Percentiles rank a stretch among this genome's conserved stretches.
Evolutionary conservation across 2,888 invertebrate genomes (phyloP).

Genomic region (Cheiracanthium punctorium): DNA sequence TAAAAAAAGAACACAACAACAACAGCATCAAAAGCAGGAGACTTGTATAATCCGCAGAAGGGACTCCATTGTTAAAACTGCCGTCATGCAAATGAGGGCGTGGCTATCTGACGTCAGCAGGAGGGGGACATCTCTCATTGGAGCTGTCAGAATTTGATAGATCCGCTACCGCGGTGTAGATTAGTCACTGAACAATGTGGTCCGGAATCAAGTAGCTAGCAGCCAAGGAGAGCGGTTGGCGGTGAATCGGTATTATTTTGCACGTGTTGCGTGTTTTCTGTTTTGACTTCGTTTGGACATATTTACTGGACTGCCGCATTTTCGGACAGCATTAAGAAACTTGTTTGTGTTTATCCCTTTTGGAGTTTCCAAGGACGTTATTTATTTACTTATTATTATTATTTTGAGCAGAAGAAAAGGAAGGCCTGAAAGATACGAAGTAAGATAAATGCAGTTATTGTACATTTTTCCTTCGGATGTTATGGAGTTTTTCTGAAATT

Average conservation of each 20-base stretch:
- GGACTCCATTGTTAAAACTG: conserved; percentile 32
- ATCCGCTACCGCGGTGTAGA: conserved; percentile 18
- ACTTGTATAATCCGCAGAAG: not conserved
- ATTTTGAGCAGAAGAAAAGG: too few species aligned
- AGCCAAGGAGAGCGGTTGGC: not conserved
- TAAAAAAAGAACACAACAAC: not conserved
- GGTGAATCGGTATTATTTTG: not conserved
- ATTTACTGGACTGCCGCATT: too few species aligned
- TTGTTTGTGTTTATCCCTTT: too few species aligned
- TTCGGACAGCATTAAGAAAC: too few species aligned
- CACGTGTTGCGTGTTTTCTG: not conserved
- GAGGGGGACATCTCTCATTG: conserved; percentile 46
- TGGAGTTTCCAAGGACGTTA: too few species aligned
- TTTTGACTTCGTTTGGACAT: too few species aligned
- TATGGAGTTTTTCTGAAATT: too few species aligned
- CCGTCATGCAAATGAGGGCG: conserved; percentile 59
- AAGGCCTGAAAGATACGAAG: too few species aligned
- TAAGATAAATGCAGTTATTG: too few species aligned
- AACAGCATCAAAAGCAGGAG: too few species aligned
- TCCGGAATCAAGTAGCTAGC: not conserved
- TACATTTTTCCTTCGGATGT: too few species aligned
- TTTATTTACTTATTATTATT: too few species aligned
- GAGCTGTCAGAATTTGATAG: conserved; percentile 52
- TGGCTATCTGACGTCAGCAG: conserved; percentile 53
- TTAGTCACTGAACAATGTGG: conserved; percentile 7